Base-by-base conservation (phyloP, 2,113 vertebrate species). In the Jacana jacana region DNA sequence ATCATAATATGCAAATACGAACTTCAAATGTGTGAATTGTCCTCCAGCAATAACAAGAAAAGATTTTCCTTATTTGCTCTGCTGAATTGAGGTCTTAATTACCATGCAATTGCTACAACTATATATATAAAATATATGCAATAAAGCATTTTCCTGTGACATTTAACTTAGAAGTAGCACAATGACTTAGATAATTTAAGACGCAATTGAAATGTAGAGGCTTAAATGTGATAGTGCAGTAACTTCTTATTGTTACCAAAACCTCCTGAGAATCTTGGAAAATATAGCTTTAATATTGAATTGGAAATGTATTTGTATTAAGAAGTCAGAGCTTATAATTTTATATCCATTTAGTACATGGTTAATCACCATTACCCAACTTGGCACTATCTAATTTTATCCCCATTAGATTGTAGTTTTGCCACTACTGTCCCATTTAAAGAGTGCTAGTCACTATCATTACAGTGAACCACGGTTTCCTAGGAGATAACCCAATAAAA, bases 401-500 rank as follows among this genome's bases (percentile, higher is more conserved):
- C 77, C 65, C 51, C 4, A 2, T 71, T 81, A 81, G 33, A 48
- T 18, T 81, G 69, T 24, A 84, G 69, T 84, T 95, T 68, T 86
- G 48, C 57, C 80, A 84, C 86, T 79, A 39, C 86, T 89, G 72
- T 84, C 76, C 80, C 64, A 79, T 93, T 95, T 92, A 81, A 90
- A 90, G 51, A 91, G 42, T 84, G 6, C 55, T 91, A 92, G 91
- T 95, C 72, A 40, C 86, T 86, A 71, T 81, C 69, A 89, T 93
- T 92, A 68, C 30, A 75, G 42, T 39, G 69, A 69, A 88, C 89
- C 89, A 69, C 82, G 60, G 86, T 95, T 92, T 91, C 92, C 92
- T 91, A 84, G 94, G 94, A 92, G 86, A 96, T 76, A 95, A 92
- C 69, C 65, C 72, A 91, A 39, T 95, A 84, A 95, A 95, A 86